Conservation (phyloP, 2,113 vertebrate genomes). For the Gasterosteus aculeatus region DNA sequence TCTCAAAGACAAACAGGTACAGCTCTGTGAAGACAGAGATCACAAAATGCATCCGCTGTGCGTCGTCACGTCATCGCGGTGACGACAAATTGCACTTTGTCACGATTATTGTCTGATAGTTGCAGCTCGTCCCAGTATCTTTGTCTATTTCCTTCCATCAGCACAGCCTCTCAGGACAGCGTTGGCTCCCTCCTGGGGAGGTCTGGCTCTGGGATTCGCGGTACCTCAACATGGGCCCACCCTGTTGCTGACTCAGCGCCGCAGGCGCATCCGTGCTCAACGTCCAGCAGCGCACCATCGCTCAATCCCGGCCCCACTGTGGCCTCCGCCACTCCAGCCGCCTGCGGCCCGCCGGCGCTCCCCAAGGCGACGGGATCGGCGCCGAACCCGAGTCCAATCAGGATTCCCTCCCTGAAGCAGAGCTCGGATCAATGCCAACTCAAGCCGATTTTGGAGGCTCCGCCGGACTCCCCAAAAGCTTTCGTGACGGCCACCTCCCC, state of each 20-base stretch:
- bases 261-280: slow-evolving; percentile 9
- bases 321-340: background rate
- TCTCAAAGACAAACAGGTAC: slow-evolving; percentile 76
- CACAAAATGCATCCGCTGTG: background rate
- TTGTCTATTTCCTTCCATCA: slow-evolving; percentile 36
- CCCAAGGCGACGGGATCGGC: background rate
- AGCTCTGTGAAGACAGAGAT: background rate
- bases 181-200: slow-evolving; percentile 40
- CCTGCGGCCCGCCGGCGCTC: background rate
- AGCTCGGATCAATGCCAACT: slow-evolving; percentile 40
- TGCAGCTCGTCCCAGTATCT: background rate
- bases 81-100: background rate
- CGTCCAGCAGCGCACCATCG: slow-evolving; percentile 9
- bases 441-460: slow-evolving; percentile 58
- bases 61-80: background rate
- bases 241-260: slow-evolving; percentile 21
- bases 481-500: slow-evolving; percentile 52
- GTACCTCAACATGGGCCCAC: slow-evolving; percentile 61
- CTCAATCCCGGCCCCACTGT: background rate
- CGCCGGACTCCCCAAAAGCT: slow-evolving; percentile 43
- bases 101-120: background rate
- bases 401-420: slow-evolving; percentile 47
- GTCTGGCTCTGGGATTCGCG: slow-evolving; percentile 57
- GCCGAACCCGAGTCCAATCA: slow-evolving; percentile 13
- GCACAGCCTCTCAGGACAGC: slow-evolving; percentile 67